Base-by-base conservation (phyloP, 1,140 invertebrate species). In the Carposina sasakii region DNA sequence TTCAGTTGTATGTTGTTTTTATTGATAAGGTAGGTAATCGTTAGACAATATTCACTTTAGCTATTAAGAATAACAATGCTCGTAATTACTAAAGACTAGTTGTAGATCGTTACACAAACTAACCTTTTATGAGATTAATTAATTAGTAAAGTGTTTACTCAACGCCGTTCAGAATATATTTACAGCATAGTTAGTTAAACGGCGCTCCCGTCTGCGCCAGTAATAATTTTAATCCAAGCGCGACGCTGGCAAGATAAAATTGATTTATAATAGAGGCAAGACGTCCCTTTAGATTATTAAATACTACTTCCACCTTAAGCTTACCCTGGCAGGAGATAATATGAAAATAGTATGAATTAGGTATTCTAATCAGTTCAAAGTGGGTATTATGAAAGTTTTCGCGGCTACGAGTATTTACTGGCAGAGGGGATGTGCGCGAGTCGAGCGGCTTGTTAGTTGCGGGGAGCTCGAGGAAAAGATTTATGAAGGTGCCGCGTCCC, bases 401-500 rank as follows among this genome's bases (percentile, higher is more conserved):
- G 51, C 42, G 55, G 60, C 78, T 76, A 39, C 12, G n/a, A n/a
- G 12, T 28, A 73, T 81, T 77, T 75, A 78, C 59, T 66, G 54
- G 47, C 51, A 50, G 54, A 56, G 61, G 64, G 64, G 63, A 46
- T 62, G 58, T 48, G 61, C 53, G 60, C 55, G 59, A 67, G 55
- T 52, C 48, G 51, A 58, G 63, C 58, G 63, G 74, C 68, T 79
- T 79, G 76, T 81, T 81, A 76, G 75, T 72, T 71, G 78, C 54
- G 75, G 73, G 63, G 57, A 67, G 67, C 64, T 66, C 57, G 65
- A 62, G 65, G 66, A 77, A 76, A 77, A 81, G 76, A 77, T 81
- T 81, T 83, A 81, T 83, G 69, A 69, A 72, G 76, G 76, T 81
- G 57, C 65, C 53, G 37, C 65, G 69, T 70, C 70, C 67, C 67